phyloP scores from a whole-genome alignment of 2,797 vertebrate genomes.

The Valencia hispanica region DNA sequence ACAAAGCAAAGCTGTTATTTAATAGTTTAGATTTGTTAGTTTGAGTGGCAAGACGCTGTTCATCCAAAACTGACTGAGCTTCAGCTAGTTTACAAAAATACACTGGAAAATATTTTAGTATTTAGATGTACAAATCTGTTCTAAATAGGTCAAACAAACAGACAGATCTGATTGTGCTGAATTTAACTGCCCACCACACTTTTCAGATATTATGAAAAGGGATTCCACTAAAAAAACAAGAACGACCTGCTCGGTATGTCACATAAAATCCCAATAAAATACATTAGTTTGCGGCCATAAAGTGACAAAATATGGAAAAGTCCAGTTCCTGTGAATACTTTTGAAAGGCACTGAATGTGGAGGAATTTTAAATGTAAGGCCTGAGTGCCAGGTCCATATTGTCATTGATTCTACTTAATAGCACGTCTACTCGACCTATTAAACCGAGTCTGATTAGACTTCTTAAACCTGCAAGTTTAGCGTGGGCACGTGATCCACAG shows the following conservation, averaged over 20 bases:
- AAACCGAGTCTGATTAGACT: not conserved
- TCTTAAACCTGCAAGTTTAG: not conserved
- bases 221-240: not conserved
- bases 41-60: not conserved
- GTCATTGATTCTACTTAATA: constrained; percentile 2
- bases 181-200: not conserved
- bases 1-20: not conserved
- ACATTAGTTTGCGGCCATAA: not conserved
- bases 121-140: no score
- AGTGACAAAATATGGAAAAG: not conserved
- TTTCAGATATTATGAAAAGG: not conserved
- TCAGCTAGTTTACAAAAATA: not conserved
- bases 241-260: not conserved
- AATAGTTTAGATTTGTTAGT: not conserved
- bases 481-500: not conserved
- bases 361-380: constrained; percentile 39
- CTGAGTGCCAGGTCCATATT: not conserved
- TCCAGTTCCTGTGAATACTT: not conserved
- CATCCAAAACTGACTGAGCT: not conserved
- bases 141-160: no score
- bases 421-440: not conserved
- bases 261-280: not conserved
- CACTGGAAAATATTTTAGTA: no score
- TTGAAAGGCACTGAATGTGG: constrained; percentile 6
- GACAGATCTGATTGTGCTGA: not conserved